Evolutionary conservation across 2,797 vertebrate genomes (phyloP).

Genomic region (Acipenser transmontanus): DNA sequence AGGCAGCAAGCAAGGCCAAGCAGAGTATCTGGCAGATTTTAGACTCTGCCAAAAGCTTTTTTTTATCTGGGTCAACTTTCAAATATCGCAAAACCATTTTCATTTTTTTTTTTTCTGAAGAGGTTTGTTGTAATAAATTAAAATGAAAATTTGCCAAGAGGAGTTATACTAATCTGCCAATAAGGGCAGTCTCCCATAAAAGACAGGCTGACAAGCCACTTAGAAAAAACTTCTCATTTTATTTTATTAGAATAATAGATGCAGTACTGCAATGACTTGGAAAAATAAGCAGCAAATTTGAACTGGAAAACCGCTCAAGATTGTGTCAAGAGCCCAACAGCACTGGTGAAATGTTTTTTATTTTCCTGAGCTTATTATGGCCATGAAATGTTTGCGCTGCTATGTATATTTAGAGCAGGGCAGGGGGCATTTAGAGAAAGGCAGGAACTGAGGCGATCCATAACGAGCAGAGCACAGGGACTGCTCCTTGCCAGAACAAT

Average conservation of each 20-base stretch:
- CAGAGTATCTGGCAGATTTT: constrained; percentile 57
- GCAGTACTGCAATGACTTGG: no score
- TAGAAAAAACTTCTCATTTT: no score
- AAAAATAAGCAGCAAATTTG: no score
- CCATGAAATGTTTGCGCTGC: not conserved
- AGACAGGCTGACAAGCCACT: not conserved
- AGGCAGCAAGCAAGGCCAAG: constrained; percentile 63
- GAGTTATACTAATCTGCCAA: not conserved
- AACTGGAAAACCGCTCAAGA: no score
- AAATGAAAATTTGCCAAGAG: constrained; percentile 14
- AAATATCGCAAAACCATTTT: constrained; percentile 43
- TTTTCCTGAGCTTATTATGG: not conserved
- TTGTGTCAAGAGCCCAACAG: not conserved
- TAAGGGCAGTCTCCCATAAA: not conserved
- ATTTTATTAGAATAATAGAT: no score
- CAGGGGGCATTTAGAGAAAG: not conserved
- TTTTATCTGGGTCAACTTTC: constrained; percentile 39
- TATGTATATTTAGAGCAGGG: not conserved
- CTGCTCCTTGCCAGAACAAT: constrained; percentile 30
- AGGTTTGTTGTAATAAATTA: constrained; percentile 39
- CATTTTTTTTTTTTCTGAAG: constrained; percentile 27
- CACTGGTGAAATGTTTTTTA: not conserved
- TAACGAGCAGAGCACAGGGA: constrained; percentile 20
- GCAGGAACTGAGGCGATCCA: constrained; percentile 8
- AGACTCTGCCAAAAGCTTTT: constrained; percentile 37